Conservation (phyloP, 2,797 vertebrate genomes). For the Pipistrellus pipistrellus region DNA sequence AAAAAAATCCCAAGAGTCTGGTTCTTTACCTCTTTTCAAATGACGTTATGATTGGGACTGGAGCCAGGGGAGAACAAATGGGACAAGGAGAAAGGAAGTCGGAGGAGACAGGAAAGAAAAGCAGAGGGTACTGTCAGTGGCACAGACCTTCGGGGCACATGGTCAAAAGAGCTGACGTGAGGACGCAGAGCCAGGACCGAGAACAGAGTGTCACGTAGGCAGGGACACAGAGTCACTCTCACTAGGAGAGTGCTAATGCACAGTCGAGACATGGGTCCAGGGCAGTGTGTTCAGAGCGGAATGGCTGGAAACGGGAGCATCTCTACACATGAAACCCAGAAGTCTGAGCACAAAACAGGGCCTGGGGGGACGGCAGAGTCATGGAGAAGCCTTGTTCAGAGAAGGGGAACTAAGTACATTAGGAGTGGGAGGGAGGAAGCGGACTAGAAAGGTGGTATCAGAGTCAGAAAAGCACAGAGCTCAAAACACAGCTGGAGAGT, state of each 20-base stretch:
- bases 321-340: not conserved
- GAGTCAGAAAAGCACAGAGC: not conserved
- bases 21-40: constrained; percentile 16
- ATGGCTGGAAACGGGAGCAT: not conserved
- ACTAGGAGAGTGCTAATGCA: not conserved
- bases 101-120: not conserved
- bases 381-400: not conserved
- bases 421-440: not conserved
- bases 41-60: not conserved
- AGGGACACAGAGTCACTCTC: not conserved
- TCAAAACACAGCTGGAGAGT: not conserved
- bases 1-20: not conserved
- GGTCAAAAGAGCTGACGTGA: not conserved
- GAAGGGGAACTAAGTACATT: not conserved
- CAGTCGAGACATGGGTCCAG: not conserved
- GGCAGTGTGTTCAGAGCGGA: not conserved
- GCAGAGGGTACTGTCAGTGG: not conserved
- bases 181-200: not conserved
- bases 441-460: not conserved
- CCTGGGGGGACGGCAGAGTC: not conserved
- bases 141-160: not conserved
- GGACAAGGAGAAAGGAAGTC: not conserved
- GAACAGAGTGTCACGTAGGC: not conserved
- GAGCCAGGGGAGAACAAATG: not conserved
- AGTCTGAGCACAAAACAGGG: not conserved